phyloP scores from a whole-genome alignment of 1,140 invertebrate genomes.

The Zophobas atratus region DNA sequence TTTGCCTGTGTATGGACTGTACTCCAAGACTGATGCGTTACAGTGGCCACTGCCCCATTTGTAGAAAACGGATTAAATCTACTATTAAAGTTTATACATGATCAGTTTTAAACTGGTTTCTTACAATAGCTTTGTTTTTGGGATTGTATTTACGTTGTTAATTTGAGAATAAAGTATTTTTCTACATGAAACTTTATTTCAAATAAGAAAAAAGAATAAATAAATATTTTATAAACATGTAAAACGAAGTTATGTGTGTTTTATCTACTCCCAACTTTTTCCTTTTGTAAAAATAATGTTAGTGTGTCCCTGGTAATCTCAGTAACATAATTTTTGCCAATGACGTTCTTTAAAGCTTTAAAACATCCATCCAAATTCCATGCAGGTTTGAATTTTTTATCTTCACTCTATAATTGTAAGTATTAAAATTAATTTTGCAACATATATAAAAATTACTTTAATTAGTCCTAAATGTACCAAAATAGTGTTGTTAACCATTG shows the following conservation, averaged over 20 bases:
- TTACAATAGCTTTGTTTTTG: neutral
- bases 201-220: too few relatives aligned
- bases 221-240: conserved; percentile 25
- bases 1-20: conserved; percentile 59
- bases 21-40: conserved; percentile 50
- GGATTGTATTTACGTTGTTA: conserved; percentile 1
- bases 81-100: conserved; percentile 14
- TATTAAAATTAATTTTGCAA: conserved; percentile 38
- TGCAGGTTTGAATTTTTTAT: conserved; percentile 71
- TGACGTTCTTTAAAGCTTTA: conserved; percentile 71
- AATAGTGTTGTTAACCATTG: conserved; percentile 76
- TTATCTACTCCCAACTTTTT: conserved; percentile 60
- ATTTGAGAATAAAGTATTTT: too few relatives aligned
- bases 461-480: conserved; percentile 80
- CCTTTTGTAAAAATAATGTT: conserved; percentile 72
- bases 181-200: too few relatives aligned
- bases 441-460: conserved; percentile 70
- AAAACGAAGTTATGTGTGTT: neutral
- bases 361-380: conserved; percentile 76
- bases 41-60: conserved; percentile 57
- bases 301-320: conserved; percentile 71
- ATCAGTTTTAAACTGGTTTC: neutral
- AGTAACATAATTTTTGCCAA: conserved; percentile 71
- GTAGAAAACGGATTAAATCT: conserved; percentile 45
- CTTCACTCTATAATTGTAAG: conserved; percentile 70